A percentile compares a stretch with the other conserved stretches of the same genome.
These are phyloP conservation scores for Phlogophora meticulosa DNA, from an alignment of 2,888 invertebrate genomes.

Conservation along the genomic window DNA sequence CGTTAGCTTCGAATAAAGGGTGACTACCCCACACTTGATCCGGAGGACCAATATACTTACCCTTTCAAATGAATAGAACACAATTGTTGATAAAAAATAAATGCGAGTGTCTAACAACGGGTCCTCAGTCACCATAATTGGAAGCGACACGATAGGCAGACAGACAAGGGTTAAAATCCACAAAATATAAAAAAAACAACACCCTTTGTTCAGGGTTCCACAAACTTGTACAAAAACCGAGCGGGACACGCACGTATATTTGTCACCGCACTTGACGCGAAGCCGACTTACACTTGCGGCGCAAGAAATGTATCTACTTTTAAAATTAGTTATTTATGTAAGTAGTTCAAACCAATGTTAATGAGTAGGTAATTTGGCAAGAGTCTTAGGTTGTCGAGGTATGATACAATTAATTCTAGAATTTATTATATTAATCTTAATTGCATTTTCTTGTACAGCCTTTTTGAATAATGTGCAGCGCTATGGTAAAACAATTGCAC, in stretches of 20 bases:
- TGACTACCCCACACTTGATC: constrained; percentile 4
- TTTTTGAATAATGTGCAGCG: not conserved
- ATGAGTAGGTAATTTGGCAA: not conserved
- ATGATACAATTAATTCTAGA: not conserved
- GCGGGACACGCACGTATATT: constrained; percentile 23
- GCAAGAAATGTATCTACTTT: constrained; percentile 19
- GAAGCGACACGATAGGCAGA: constrained; percentile 21
- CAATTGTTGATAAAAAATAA: constrained; percentile 40
- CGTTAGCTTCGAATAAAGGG: constrained; percentile 3
- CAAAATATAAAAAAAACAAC: constrained; percentile 33
- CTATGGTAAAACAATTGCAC: too few species aligned
- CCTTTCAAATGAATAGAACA: constrained; percentile 44
- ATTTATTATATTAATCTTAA: not conserved
- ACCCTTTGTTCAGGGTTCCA: constrained; percentile 8
- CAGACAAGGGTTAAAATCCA: constrained; percentile 50
- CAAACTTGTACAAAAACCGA: constrained; percentile 30
- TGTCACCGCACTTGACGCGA: constrained; percentile 35
- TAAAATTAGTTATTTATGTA: constrained; percentile 7
- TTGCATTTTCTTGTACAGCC: not conserved
- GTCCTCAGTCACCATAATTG: constrained; percentile 51
- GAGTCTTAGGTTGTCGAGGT: not conserved
- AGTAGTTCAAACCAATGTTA: not conserved
- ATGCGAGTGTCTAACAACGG: constrained; percentile 24
- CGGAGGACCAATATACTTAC: constrained; percentile 12
- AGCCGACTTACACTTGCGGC: constrained; percentile 28